Percentiles rank a stretch among this genome's conserved stretches.
Evolutionary conservation across 2,797 vertebrate species (phyloP).

Genomic region (Molossus molossus): DNA sequence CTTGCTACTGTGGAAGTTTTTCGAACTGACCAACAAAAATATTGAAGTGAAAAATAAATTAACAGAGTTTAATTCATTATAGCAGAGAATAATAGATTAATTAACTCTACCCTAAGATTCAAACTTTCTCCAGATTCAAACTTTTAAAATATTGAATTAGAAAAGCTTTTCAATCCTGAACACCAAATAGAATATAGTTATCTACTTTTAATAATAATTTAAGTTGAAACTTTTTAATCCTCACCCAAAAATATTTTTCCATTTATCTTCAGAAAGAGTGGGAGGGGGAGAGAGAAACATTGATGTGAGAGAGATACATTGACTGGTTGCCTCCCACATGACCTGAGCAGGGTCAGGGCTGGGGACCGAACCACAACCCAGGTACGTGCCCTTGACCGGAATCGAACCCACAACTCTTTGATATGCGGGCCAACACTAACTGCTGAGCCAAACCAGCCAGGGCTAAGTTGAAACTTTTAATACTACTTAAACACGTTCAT

Average conservation of each 20-base stretch:
- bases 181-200: neutral
- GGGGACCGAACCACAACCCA: no score
- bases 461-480: neutral
- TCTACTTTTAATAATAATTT: conserved; percentile 5
- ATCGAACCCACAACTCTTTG: no score
- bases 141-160: conserved; percentile 14
- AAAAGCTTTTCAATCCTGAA: neutral
- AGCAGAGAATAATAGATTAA: neutral
- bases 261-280: neutral
- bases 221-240: neutral
- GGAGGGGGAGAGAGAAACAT: no score
- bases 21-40: conserved; percentile 89
- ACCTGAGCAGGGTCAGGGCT: no score
- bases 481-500: neutral
- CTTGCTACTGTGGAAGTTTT: conserved; percentile 93
- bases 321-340: no score
- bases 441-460: no score
- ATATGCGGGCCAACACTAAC: no score
- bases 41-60: conserved; percentile 56
- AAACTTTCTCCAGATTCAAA: conserved; percentile 19
- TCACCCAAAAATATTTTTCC: no score
- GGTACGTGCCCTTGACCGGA: no score
- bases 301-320: no score
- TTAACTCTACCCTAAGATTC: neutral
- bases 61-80: conserved; percentile 59